phyloP scores from a whole-genome alignment of 1,140 invertebrate genomes.

The Neodiprion lecontei region DNA sequence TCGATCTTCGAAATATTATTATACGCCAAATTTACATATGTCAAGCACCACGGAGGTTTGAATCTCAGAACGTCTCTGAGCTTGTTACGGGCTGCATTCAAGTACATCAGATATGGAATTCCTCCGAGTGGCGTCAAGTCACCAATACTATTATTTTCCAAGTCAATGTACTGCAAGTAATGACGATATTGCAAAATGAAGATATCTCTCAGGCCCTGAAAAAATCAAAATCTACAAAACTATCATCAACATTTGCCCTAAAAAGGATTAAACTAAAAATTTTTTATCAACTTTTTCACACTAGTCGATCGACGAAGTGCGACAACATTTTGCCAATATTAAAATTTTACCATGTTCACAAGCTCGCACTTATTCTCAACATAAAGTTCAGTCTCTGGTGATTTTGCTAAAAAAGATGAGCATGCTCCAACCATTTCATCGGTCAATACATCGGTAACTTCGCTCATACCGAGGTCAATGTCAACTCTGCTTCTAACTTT shows the following conservation, averaged over 20 bases:
- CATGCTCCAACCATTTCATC: conserved; percentile 38
- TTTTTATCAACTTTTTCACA: neutral
- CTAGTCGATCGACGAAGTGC: conserved; percentile 1
- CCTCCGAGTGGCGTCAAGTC: conserved; percentile 34
- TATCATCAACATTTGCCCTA: neutral
- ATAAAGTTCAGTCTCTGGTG: conserved; percentile 35
- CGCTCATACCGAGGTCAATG: conserved; percentile 24
- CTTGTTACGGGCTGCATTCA: conserved; percentile 41
- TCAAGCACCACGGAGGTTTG: conserved; percentile 42
- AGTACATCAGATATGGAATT: conserved; percentile 38
- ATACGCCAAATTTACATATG: conserved; percentile 42
- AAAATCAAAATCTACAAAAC: conserved; percentile 16
- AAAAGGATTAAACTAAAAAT: neutral
- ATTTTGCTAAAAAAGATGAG: conserved; percentile 36
- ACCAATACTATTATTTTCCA: conserved; percentile 38
- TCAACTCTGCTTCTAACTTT: conserved; percentile 28
- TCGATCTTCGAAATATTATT: conserved; percentile 39
- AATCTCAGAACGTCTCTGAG: conserved; percentile 33
- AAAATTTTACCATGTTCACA: conserved; percentile 36
- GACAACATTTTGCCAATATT: conserved; percentile 7
- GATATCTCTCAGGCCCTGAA: conserved; percentile 41
- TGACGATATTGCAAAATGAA: conserved; percentile 33
- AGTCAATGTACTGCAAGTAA: conserved; percentile 43
- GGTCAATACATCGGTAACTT: conserved; percentile 36
- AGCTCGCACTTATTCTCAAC: conserved; percentile 42